phyloP scores from a whole-genome alignment of 1,140 invertebrate species.

The Leptonema lineaticorne region DNA sequence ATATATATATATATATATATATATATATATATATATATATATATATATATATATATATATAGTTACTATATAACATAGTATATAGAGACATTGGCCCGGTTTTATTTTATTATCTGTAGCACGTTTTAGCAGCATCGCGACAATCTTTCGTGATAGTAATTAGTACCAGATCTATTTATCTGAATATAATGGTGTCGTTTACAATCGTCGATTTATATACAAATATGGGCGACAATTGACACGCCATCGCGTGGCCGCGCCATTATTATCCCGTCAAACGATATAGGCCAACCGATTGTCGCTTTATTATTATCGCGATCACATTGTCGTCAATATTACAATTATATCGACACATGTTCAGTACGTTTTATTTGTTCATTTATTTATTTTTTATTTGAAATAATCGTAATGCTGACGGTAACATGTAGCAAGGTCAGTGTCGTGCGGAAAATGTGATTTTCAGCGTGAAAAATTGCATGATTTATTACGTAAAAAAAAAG shows the following conservation, averaged over 20 bases:
- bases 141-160: conserved; percentile 1
- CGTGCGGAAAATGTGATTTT: neutral
- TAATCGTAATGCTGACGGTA: neutral
- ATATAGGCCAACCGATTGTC: neutral
- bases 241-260: conserved; percentile 12
- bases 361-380: neutral
- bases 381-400: too few species aligned
- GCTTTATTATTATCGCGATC: neutral
- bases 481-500: too few species aligned
- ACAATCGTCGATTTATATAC: neutral
- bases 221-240: neutral
- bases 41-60: neutral
- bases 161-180: too few species aligned
- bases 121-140: too few species aligned
- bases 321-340: neutral
- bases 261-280: neutral
- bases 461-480: neutral
- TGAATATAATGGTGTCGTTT: neutral
- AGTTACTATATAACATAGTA: neutral
- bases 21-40: neutral
- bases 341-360: neutral
- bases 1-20: neutral
- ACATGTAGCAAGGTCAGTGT: neutral
- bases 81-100: too few species aligned
- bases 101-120: too few species aligned